These are phyloP conservation scores for Microtus agrestis DNA, from an alignment of 2,797 vertebrate species.

Conservation along the genomic window DNA sequence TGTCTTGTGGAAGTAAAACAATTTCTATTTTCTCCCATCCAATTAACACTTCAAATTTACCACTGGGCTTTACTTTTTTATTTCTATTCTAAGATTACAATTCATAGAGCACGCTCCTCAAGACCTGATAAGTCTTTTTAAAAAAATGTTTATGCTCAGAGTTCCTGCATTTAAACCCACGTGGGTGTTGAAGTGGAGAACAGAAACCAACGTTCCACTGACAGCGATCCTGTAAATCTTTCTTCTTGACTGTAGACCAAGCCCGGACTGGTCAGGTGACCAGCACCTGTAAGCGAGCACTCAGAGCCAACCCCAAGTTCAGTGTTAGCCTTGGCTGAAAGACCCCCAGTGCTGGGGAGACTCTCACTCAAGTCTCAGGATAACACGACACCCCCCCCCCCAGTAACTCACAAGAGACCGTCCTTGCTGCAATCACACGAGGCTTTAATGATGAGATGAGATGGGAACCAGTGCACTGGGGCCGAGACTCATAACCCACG, in stretches of 20 bases:
- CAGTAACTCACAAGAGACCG: no score
- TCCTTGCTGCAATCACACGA: no score
- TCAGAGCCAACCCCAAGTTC: background rate
- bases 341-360: no score
- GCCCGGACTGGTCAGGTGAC: background rate
- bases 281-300: background rate
- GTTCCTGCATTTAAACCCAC: slow-evolving; percentile 30
- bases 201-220: background rate
- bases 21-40: slow-evolving; percentile 53
- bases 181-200: background rate
- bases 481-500: no score
- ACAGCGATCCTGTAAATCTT: background rate
- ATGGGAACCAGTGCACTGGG: no score
- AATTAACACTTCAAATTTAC: slow-evolving; percentile 62
- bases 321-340: background rate
- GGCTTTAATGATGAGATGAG: no score
- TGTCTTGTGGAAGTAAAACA: slow-evolving; percentile 30
- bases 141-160: background rate
- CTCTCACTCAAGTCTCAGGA: no score
- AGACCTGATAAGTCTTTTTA: background rate
- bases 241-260: background rate
- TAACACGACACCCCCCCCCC: no score
- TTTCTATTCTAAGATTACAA: background rate
- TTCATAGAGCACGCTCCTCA: slow-evolving; percentile 4
- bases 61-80: slow-evolving; percentile 11